Evolutionary conservation across 2,888 invertebrate genomes (phyloP).

Genomic region (Hydriomena furcata): DNA sequence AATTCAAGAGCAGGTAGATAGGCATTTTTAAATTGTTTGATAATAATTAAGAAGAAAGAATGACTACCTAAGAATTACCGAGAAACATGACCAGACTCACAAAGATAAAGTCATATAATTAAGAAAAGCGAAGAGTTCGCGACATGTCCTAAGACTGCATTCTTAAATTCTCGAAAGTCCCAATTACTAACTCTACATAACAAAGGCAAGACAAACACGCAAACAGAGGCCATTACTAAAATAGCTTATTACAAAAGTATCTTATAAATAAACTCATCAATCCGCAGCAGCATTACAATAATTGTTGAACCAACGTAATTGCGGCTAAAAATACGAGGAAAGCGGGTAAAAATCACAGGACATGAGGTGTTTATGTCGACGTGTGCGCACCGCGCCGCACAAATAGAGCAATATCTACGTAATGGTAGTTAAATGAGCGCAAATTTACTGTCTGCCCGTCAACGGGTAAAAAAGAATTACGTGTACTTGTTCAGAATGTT

Average conservation of each 20-base stretch:
- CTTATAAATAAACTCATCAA: constrained; percentile 37
- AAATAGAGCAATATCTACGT: constrained; percentile 44
- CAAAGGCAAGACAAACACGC: constrained; percentile 20
- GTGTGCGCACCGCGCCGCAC: constrained; percentile 28
- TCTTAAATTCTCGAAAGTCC: constrained; percentile 15
- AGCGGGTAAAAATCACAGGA: constrained; percentile 42
- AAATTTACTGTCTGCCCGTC: constrained; percentile 53
- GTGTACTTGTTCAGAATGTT: constrained; percentile 20
- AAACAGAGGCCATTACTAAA: constrained; percentile 19
- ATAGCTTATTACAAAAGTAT: constrained; percentile 31
- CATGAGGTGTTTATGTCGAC: constrained; percentile 39
- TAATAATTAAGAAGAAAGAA: too few relatives aligned
- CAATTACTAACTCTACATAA: constrained; percentile 13
- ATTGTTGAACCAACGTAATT: constrained; percentile 41
- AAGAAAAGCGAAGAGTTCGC: neutral
- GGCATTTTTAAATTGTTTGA: too few relatives aligned
- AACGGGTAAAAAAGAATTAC: constrained; percentile 29
- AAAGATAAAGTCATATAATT: neutral
- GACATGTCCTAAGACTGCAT: constrained; percentile 6
- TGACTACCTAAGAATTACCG: too few relatives aligned
- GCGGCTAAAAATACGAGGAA: constrained; percentile 38
- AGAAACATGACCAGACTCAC: neutral
- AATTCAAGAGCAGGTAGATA: too few relatives aligned
- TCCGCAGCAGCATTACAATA: constrained; percentile 33
- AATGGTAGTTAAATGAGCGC: constrained; percentile 63